A percentile compares a stretch with the other conserved stretches of the same genome.
These are phyloP conservation scores for Melinaea marsaeus DNA, from an alignment of 2,888 invertebrate genomes.

Conservation along the genomic window DNA sequence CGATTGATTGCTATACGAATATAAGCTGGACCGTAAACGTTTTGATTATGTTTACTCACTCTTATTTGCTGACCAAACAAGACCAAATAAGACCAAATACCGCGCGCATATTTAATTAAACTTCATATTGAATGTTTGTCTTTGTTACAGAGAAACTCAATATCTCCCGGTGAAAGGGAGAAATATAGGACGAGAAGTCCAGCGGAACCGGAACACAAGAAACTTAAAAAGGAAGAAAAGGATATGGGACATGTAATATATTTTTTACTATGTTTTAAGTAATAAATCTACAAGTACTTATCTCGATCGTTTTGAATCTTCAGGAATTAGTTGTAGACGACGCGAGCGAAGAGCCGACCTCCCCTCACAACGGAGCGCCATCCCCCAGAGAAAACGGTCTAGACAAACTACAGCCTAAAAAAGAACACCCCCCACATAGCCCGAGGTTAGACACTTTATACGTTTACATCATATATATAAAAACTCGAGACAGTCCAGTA, in stretches of 20 bases:
- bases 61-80: conserved; percentile 61
- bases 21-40: conserved; percentile 67
- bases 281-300: not conserved
- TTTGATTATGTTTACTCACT: conserved; percentile 72
- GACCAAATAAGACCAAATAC: conserved; percentile 39
- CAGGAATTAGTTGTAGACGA: conserved; percentile 97
- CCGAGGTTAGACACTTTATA: conserved; percentile 58
- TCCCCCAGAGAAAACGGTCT: conserved; percentile 93
- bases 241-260: conserved; percentile 87
- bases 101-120: conserved; percentile 25
- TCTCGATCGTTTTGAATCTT: conserved; percentile 58
- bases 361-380: conserved; percentile 91
- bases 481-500: no score
- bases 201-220: conserved; percentile 83
- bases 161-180: conserved; percentile 89
- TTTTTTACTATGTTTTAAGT: not conserved
- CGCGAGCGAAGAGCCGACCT: conserved; percentile 93
- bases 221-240: conserved; percentile 90
- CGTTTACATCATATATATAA: not conserved
- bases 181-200: conserved; percentile 90
- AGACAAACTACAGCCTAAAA: conserved; percentile 86
- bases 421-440: conserved; percentile 86
- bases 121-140: conserved; percentile 24
- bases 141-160: conserved; percentile 86
- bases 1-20: conserved; percentile 73